phyloP scores from a whole-genome alignment of 2,797 vertebrate genomes.

The Neosilurus hyrtlii region DNA sequence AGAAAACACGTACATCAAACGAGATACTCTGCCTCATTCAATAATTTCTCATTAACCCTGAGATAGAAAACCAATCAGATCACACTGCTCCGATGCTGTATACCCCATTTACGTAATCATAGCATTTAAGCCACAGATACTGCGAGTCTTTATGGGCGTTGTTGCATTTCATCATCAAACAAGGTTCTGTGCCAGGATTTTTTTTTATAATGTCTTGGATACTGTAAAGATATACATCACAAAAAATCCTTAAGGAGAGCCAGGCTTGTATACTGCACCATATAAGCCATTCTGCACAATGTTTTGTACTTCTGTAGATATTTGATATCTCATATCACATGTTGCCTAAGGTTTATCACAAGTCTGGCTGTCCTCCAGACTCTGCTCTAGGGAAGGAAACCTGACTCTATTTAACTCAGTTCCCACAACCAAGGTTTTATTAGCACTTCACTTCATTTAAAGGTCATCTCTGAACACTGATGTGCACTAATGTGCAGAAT shows the following conservation, averaged over 20 bases:
- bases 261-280: background rate
- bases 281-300: background rate
- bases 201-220: background rate
- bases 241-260: no score
- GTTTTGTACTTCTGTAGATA: background rate
- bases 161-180: background rate
- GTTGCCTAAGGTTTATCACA: background rate
- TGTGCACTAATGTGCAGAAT: background rate
- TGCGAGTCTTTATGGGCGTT: background rate
- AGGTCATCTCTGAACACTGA: background rate
- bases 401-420: background rate
- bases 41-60: no score
- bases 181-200: background rate
- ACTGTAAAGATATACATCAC: background rate
- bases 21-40: no score
- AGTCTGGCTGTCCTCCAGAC: background rate
- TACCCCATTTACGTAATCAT: no score
- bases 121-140: background rate
- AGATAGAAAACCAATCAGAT: no score
- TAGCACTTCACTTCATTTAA: background rate
- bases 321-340: background rate
- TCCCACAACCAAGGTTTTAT: background rate
- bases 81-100: no score
- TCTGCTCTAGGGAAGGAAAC: background rate
- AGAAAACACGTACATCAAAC: no score